Evolutionary conservation across 2,113 vertebrate species (phyloP).

Genomic region (Carassius auratus): DNA sequence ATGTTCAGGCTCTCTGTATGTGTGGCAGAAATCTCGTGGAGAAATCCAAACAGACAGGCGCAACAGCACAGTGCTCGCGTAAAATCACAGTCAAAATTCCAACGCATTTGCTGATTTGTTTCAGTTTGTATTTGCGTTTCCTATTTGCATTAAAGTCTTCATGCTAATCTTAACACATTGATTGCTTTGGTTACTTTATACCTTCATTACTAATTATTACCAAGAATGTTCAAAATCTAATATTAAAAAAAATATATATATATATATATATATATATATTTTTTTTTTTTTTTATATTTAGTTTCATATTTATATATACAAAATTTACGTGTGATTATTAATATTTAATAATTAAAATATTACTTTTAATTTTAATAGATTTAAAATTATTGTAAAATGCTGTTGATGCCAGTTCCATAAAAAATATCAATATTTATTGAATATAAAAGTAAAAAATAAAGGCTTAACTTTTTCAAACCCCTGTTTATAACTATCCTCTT

Average conservation of each 20-base stretch:
- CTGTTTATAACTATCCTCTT: background rate
- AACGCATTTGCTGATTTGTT: background rate
- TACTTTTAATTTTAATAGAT: background rate
- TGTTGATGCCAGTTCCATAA: background rate
- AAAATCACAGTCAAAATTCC: background rate
- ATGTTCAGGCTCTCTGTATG: background rate
- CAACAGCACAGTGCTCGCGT: background rate
- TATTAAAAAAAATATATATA: too few species aligned
- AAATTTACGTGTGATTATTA: background rate
- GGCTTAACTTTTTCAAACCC: too few species aligned
- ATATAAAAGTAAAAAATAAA: background rate
- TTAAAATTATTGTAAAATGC: background rate
- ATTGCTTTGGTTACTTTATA: background rate
- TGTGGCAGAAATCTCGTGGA: background rate
- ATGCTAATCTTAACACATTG: background rate
- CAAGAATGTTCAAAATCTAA: background rate
- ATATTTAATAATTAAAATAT: background rate
- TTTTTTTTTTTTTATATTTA: too few species aligned
- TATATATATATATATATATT: too few species aligned
- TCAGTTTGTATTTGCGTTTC: background rate
- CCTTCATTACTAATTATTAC: background rate
- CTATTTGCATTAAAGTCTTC: background rate
- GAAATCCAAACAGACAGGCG: conserved; percentile 3
- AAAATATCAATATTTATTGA: background rate
- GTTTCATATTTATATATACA: too few species aligned